These are phyloP conservation scores for Trissoscelio sp. DNA, from an alignment of 2,888 invertebrate genomes.

Conservation along the genomic window DNA sequence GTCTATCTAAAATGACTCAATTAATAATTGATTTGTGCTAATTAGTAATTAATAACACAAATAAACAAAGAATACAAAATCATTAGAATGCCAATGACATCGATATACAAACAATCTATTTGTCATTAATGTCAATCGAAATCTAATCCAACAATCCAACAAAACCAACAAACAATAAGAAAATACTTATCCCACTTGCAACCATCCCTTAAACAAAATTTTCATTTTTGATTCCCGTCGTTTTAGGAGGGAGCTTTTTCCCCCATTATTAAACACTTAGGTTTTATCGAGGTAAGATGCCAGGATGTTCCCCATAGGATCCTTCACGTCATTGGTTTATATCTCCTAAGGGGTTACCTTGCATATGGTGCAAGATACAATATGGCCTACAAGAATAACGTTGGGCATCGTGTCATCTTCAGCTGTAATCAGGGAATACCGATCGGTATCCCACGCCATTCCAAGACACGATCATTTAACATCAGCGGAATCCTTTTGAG, in stretches of 20 bases:
- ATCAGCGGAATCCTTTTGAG: conserved; percentile 54
- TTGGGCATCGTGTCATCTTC: conserved; percentile 12
- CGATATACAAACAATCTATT: too few relatives aligned
- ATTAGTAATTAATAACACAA: too few relatives aligned
- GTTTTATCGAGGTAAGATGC: background rate
- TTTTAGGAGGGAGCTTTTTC: background rate
- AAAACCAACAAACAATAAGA: too few relatives aligned
- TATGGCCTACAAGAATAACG: background rate
- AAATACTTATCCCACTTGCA: too few relatives aligned
- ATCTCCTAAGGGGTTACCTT: background rate
- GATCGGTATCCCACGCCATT: conserved; percentile 48
- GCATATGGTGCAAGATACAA: conserved; percentile 15
- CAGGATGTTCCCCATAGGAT: conserved; percentile 1
- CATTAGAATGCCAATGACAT: too few relatives aligned
- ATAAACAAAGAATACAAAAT: too few relatives aligned
- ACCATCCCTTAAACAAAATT: conserved; percentile 9
- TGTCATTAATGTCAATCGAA: too few relatives aligned
- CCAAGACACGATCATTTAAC: conserved; percentile 44
- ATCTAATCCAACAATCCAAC: too few relatives aligned
- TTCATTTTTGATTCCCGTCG: conserved; percentile 6
- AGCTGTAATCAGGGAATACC: conserved; percentile 40
- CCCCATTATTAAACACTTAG: background rate
- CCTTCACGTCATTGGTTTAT: conserved; percentile 5
- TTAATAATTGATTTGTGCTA: too few relatives aligned
- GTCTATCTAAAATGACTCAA: too few relatives aligned